phyloP scores from a whole-genome alignment of 2,888 invertebrate species.

The Lasioglossum oenotherae region DNA sequence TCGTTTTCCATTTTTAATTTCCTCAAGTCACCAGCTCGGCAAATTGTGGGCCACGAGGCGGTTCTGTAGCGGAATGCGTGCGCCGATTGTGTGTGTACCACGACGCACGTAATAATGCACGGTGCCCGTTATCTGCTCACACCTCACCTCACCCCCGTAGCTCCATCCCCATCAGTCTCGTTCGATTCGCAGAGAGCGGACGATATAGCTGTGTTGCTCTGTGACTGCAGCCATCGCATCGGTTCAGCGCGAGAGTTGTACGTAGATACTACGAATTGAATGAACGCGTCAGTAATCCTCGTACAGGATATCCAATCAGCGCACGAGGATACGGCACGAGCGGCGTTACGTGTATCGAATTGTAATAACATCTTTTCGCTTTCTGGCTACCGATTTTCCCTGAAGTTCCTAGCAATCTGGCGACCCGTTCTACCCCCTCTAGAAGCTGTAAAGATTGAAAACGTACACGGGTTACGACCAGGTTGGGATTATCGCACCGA shows the following conservation, averaged over 20 bases:
- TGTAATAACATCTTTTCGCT: constrained; percentile 17
- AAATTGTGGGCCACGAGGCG: constrained; percentile 28
- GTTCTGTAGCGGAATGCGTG: constrained; percentile 29
- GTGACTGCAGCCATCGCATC: constrained; percentile 51
- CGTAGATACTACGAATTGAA: constrained; percentile 64
- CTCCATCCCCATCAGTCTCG: constrained; percentile 7
- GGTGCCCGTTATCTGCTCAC: constrained; percentile 59
- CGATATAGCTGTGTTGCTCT: constrained; percentile 34
- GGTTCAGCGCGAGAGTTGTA: constrained; percentile 43
- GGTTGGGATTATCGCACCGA: neutral
- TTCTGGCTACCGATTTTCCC: neutral
- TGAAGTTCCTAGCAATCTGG: neutral
- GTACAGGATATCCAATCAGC: constrained; percentile 64
- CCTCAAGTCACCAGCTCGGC: neutral
- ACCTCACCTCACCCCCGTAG: constrained; percentile 16
- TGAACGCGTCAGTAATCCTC: constrained; percentile 64
- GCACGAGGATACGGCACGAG: constrained; percentile 49
- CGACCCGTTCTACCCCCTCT: neutral
- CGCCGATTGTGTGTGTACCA: constrained; percentile 42
- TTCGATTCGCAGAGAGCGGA: constrained; percentile 39
- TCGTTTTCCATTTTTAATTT: neutral
- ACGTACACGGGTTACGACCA: neutral
- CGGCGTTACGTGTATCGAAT: constrained; percentile 29
- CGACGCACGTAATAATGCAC: constrained; percentile 66
- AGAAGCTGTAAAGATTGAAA: neutral